A percentile compares a stretch with the other conserved stretches of the same genome.
Conservation (phyloP, 2,113 vertebrate genomes). For the Hippotragus niger region DNA sequence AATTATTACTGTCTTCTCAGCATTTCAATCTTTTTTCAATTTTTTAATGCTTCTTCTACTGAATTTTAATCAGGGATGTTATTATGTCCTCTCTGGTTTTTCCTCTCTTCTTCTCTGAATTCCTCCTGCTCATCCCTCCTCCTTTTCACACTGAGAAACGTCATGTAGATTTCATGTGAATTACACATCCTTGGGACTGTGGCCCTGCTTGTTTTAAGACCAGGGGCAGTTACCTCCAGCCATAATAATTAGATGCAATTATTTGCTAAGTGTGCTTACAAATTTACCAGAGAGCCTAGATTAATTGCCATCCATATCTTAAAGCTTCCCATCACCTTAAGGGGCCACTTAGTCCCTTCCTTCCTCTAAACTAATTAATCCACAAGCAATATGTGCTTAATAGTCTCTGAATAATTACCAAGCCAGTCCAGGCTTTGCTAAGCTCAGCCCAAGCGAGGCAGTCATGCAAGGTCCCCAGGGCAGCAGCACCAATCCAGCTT, state of each 20-base stretch:
- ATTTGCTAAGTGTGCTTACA: not conserved
- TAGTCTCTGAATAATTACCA: not conserved
- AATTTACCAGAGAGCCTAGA: constrained; percentile 2
- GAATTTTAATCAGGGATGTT: not conserved
- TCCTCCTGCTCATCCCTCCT: not conserved
- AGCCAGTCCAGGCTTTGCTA: not conserved
- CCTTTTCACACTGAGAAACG: not conserved
- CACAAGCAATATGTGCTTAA: not conserved
- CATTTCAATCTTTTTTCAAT: not conserved
- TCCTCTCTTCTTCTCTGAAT: not conserved
- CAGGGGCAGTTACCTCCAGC: not conserved
- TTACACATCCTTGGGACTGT: not conserved
- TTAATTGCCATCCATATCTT: not conserved
- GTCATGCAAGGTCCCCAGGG: accelerated
- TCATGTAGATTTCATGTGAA: not conserved
- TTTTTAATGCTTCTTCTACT: not conserved
- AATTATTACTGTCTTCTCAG: not conserved
- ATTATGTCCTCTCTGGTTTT: not conserved
- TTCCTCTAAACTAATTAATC: constrained; percentile 50
- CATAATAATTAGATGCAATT: constrained; percentile 20
- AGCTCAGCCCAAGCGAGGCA: not conserved
- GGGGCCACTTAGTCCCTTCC: not conserved
- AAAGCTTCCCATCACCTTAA: not conserved
- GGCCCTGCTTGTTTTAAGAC: not conserved
- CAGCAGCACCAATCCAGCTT: not conserved